Conservation (phyloP, 2,797 vertebrate genomes). For the Iguana delicatissima region DNA sequence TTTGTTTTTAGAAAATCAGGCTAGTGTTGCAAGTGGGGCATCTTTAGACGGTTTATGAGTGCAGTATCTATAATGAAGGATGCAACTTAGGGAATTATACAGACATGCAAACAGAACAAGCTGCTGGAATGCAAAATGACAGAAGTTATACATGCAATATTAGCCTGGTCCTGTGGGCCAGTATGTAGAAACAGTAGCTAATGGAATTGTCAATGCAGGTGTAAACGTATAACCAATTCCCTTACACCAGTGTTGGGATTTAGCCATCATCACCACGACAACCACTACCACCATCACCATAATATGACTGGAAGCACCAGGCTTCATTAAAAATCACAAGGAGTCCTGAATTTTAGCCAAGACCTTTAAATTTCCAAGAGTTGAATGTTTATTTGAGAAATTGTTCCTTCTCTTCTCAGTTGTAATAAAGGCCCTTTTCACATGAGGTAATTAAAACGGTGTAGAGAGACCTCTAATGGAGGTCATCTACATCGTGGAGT, state of each 20-base stretch:
- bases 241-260: too few relatives aligned
- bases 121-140: neutral
- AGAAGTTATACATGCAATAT: neutral
- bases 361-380: too few relatives aligned
- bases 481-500: too few relatives aligned
- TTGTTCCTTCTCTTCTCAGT: neutral
- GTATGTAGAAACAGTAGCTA: neutral
- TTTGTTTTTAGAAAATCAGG: neutral
- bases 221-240: too few relatives aligned
- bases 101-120: neutral
- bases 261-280: neutral
- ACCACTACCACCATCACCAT: neutral
- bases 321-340: neutral
- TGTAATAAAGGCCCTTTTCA: too few relatives aligned
- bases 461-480: too few relatives aligned
- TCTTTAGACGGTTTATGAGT: neutral
- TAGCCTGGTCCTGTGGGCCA: neutral
- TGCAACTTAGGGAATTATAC: neutral
- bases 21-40: neutral
- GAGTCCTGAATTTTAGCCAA: neutral
- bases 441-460: too few relatives aligned
- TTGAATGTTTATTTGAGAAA: conserved; percentile 6
- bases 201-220: neutral
- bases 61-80: neutral
- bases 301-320: neutral